Evolutionary conservation across 2,113 vertebrate genomes (phyloP), one percentile per base, ranked within the genome.

Genomic region (Muntiacus reevesi): DNA sequence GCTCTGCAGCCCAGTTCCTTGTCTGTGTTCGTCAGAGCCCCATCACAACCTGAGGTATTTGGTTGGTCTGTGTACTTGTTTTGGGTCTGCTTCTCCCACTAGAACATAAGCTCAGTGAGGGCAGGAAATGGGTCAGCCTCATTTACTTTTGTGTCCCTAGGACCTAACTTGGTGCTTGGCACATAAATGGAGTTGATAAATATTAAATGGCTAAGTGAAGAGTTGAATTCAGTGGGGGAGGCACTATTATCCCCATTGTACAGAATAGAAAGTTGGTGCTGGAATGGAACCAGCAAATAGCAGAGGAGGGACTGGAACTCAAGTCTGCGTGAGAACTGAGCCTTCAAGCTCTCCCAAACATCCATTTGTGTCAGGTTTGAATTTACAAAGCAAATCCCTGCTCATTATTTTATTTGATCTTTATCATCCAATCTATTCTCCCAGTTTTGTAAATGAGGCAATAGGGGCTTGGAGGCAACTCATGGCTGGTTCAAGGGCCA

Each of bases 221-320:
- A 43, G 27, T 10, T 36, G 40, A 94, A 59, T n/a, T 33, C 36
- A 27, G 43, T 1, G 4, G 47, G 21, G 60, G 57, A 59, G 28
- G 28, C 64, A 17, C 11, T 47, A 13, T 14, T 67, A 30, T 28
- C 27, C 91, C 60, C 96, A 93, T 52, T 71, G 88, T 85, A 33
- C 76, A 76, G 87, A 59, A 59, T 14, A 81, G 83, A 87, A 93
- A 89, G n/a, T 84, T 40, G 78, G 87, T 86, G 62, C 88, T 95
- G 86, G 21, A 27, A 7, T 4, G 9, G 27, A 64, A 25, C 36
- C 92, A 83, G 86, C n/a, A 74, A 74, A n/a, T 36, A 85, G 43
- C 87, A 64, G 92, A 55, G 47, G 30, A 40, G 33, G 25, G 23
- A 27, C 40, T 23, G n/a, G 74, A 89, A 52, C 64, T 81, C 57